phyloP scores from a whole-genome alignment of 2,888 invertebrate genomes.

The Rotaria socialis region DNA sequence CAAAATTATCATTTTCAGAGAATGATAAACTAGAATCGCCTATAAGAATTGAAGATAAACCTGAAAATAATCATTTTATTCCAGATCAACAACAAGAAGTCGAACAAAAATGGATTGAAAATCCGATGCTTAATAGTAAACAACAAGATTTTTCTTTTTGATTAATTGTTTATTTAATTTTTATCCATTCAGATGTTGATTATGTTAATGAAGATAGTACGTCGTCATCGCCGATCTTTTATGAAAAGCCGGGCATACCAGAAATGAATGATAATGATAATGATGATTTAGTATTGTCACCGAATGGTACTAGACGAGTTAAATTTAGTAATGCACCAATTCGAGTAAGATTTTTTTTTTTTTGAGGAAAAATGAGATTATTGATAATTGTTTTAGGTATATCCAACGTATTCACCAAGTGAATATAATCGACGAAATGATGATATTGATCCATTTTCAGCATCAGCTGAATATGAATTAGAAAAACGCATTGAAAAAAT shows the following conservation, averaged over 20 bases:
- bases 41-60: background rate
- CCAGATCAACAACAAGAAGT: background rate
- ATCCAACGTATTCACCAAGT: conserved; percentile 86
- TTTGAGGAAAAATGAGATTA: too few relatives aligned
- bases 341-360: background rate
- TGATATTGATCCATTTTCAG: conserved; percentile 96
- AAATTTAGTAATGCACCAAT: conserved; percentile 41
- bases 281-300: background rate
- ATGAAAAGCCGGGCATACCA: conserved; percentile 41
- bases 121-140: background rate
- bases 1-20: background rate
- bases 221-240: conserved; percentile 18
- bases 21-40: background rate
- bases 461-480: conserved; percentile 95
- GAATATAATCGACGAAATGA: conserved; percentile 98
- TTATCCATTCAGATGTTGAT: background rate
- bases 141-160: background rate
- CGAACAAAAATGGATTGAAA: background rate
- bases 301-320: conserved; percentile 20
- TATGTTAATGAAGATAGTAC: background rate
- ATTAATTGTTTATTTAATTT: too few relatives aligned
- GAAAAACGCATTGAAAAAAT: conserved; percentile 97
- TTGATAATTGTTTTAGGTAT: conserved; percentile 61
- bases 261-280: conserved; percentile 26
- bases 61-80: background rate